Base-by-base conservation (phyloP, 2,888 invertebrate species). In the Julus scanicus region DNA sequence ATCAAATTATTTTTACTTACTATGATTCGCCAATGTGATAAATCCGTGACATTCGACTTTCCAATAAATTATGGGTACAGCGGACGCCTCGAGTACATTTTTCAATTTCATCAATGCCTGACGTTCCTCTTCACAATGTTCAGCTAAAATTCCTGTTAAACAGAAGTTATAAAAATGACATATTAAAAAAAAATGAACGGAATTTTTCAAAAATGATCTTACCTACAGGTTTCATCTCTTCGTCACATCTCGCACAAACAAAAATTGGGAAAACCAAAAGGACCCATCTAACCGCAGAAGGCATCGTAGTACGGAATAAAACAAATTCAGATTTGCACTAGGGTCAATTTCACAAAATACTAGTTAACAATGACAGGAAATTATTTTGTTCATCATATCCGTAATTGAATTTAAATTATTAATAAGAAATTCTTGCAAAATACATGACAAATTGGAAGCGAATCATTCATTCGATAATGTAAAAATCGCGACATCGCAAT, bases 41-140 rank as follows among this genome's bases (percentile, higher is more conserved):
- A 84, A 88, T n/a, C 49, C 53, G n/a, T 40, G 44, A 37, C 88
- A 88, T 17, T 53, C 88, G 9, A 88, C 71, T 84, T 80, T 84
- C 80, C 84, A 88, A 88, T 39, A 57, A 63, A 40, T 6, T 9
- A n/a, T 37, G 11, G 53, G n/a, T 39, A 39, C 71, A 40, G 15
- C 71, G 8, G 87, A 63, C 17, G 13, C 17, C 17, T 39, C 13
- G 71, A 87, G 39, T 1, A 44, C 39, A 17, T 39, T n/a, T 57
- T 40, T 17, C 5, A 87, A 8, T 15, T 87, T 71, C 20, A 39
- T 71, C 37, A 87, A 63, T 3, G 39, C 3, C 9, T 57, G 40
- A 9, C 39, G 15, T 8, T 87, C 87, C 39, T 87, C 87, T 71
- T 71, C 71, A 13, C 87, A 87, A 39, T 40, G 9, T 87, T 87